These are phyloP conservation scores for Patella pellucida DNA, from an alignment of 2,888 invertebrate genomes.

Conservation along the genomic window DNA sequence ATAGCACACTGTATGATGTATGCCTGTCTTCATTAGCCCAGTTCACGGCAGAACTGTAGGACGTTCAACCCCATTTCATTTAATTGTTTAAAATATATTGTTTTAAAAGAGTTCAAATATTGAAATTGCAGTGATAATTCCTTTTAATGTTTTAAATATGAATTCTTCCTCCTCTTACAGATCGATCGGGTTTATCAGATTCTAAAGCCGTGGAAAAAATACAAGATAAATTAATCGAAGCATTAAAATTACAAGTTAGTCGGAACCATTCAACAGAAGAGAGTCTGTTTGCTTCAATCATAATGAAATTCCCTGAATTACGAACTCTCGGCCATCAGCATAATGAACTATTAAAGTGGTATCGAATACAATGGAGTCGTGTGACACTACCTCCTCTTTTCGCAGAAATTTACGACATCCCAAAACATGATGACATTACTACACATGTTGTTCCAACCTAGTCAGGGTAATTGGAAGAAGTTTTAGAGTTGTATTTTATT, in stretches of 20 bases:
- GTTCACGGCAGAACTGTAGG: no score
- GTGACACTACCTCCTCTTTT: conserved; percentile 89
- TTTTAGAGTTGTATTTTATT: no score
- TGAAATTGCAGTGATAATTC: no score
- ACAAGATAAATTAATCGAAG: conserved; percentile 87
- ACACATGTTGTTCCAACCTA: conserved; percentile 6
- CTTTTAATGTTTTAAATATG: no score
- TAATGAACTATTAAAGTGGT: conserved; percentile 85
- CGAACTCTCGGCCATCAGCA: conserved; percentile 86
- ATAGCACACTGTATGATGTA: no score
- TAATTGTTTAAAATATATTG: no score
- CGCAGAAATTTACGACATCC: conserved; percentile 95
- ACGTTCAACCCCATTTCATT: no score
- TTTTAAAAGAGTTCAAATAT: no score
- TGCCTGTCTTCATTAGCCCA: no score
- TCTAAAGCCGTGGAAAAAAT: conserved; percentile 83
- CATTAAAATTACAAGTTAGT: conserved; percentile 83
- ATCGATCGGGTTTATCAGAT: conserved; percentile 85
- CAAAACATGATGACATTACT: conserved; percentile 51
- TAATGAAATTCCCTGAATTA: conserved; percentile 82
- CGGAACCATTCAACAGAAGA: conserved; percentile 77
- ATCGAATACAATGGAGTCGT: conserved; percentile 83
- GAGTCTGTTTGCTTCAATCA: conserved; percentile 75
- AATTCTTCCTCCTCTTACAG: conserved; percentile 71
- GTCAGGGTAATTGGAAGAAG: no score